Evolutionary conservation across 2,797 vertebrate genomes (phyloP).

Genomic region (Lithobates sylvaticus): DNA sequence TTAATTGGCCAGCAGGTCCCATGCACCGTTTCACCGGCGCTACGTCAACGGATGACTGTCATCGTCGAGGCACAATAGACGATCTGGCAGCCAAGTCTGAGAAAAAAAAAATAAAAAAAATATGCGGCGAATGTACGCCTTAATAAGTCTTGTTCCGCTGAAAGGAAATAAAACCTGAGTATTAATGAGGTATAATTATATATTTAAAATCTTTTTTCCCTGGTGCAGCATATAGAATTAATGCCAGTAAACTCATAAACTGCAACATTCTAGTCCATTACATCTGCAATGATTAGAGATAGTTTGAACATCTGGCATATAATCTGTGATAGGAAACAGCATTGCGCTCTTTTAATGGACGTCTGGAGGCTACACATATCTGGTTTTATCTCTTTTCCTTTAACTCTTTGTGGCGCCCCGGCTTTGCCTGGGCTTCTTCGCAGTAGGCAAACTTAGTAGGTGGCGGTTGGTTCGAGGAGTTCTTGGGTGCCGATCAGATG

Average conservation of each 20-base stretch:
- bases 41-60: constrained; percentile 51
- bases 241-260: constrained; percentile 96
- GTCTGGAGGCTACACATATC: constrained; percentile 92
- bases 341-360: constrained; percentile 93
- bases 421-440: constrained; percentile 46
- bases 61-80: constrained; percentile 72
- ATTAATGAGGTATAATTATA: constrained; percentile 98
- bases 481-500: constrained; percentile 34
- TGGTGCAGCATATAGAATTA: constrained; percentile 92
- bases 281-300: constrained; percentile 98
- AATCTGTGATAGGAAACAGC: constrained; percentile 93
- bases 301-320: constrained; percentile 97
- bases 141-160: constrained; percentile 87
- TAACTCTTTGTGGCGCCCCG: constrained; percentile 83
- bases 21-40: constrained; percentile 3
- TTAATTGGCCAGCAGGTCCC: not conserved
- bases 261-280: constrained; percentile 99
- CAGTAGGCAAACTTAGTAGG: constrained; percentile 24
- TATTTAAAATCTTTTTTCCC: constrained; percentile 95
- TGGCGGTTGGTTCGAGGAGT: not conserved
- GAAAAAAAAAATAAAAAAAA: constrained; percentile 68
- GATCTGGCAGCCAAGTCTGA: constrained; percentile 69
- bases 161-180: constrained; percentile 91
- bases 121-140: constrained; percentile 87
- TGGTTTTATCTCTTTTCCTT: constrained; percentile 86